Percentiles rank a stretch among this genome's conserved stretches.
These are phyloP conservation scores for Nudaria mundana DNA, from an alignment of 2,888 invertebrate genomes.

Conservation along the genomic window DNA sequence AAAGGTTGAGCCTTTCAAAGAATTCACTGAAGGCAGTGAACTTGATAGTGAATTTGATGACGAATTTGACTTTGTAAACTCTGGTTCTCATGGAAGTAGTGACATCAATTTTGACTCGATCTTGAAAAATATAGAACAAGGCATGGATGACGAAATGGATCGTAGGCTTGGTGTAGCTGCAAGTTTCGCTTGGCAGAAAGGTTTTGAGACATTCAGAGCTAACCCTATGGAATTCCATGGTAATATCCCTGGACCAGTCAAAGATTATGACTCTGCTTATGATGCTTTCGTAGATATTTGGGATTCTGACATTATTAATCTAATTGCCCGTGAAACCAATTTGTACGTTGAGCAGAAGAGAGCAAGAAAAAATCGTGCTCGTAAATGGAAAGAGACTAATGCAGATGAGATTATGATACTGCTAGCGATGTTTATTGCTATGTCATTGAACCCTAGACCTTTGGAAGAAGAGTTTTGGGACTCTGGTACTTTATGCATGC, in stretches of 20 bases:
- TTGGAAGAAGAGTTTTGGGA: conserved; percentile 20
- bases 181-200: conserved; percentile 11
- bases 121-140: conserved; percentile 12
- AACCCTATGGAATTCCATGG: conserved; percentile 21
- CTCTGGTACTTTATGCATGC: conserved; percentile 11
- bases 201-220: conserved; percentile 21
- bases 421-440: conserved; percentile 21
- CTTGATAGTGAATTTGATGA: conserved; percentile 18
- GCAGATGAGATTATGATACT: conserved; percentile 21
- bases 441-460: conserved; percentile 19
- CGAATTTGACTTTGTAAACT: conserved; percentile 19
- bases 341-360: conserved; percentile 25
- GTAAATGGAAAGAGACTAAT: conserved; percentile 19
- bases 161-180: conserved; percentile 7
- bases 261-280: conserved; percentile 19
- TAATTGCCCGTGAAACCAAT: conserved; percentile 27
- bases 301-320: conserved; percentile 20
- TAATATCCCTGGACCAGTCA: conserved; percentile 20
- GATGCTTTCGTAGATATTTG: conserved; percentile 25
- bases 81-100: conserved; percentile 17
- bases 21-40: conserved; percentile 10
- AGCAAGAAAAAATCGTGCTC: conserved; percentile 16
- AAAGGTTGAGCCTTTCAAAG: neutral
- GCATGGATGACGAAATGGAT: conserved; percentile 24
- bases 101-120: too few species aligned